Percentiles rank a stretch among this genome's conserved stretches.
These are phyloP conservation scores for Ophioninae sp. DNA, from an alignment of 2,888 invertebrate genomes.

Conservation along the genomic window DNA sequence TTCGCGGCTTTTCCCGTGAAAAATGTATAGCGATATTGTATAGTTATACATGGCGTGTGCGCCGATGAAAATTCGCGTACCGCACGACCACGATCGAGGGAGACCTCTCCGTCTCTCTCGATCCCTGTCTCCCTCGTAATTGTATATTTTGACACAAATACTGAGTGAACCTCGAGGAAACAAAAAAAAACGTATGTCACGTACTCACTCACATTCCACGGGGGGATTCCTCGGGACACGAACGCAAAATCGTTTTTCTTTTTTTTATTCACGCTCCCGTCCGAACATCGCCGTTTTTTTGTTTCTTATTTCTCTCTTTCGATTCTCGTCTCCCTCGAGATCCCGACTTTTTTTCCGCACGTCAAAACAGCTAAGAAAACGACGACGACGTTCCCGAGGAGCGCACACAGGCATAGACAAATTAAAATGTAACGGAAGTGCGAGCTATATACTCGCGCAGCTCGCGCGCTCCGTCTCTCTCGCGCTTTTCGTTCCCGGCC, in stretches of 20 bases:
- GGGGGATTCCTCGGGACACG: constrained; percentile 57
- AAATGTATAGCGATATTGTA: constrained; percentile 34
- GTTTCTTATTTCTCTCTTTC: constrained; percentile 36
- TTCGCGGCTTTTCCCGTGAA: constrained; percentile 76
- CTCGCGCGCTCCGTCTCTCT: constrained; percentile 6
- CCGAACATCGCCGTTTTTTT: constrained; percentile 56
- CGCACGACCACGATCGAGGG: not conserved
- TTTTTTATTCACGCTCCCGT: constrained; percentile 54
- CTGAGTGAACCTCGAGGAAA: constrained; percentile 18
- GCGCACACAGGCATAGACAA: constrained; percentile 40
- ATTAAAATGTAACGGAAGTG: constrained; percentile 72
- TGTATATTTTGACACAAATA: constrained; percentile 40
- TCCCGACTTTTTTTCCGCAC: constrained; percentile 23
- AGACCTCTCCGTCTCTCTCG: not conserved
- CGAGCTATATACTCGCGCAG: constrained; percentile 54
- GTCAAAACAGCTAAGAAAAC: constrained; percentile 54
- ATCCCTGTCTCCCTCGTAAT: not conserved
- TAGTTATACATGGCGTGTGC: not conserved
- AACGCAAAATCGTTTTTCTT: constrained; percentile 5
- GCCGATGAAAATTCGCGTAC: constrained; percentile 26
- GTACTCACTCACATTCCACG: constrained; percentile 73
- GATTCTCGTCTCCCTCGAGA: constrained; percentile 36
- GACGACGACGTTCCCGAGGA: constrained; percentile 56
- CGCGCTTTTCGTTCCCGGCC: constrained; percentile 31
- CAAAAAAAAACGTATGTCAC: constrained; percentile 55